A percentile compares a stretch with the other conserved stretches of the same genome.
phyloP scores from a whole-genome alignment of 2,888 invertebrate genomes.

The Drosophila seclusa region DNA sequence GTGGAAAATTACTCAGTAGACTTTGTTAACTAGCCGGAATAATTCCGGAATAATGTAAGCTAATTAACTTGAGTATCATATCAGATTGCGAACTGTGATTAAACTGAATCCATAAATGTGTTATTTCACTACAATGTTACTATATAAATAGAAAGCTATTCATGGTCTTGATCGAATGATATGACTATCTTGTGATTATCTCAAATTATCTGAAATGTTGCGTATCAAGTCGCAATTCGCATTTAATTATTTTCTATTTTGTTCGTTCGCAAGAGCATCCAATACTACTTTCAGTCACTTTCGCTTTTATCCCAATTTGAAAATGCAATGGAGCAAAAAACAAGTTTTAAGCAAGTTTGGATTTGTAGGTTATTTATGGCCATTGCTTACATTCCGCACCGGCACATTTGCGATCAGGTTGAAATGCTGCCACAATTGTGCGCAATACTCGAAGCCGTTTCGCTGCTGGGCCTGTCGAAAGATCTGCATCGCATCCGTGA shows the following conservation, averaged over 20 bases:
- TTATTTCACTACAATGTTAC: not conserved
- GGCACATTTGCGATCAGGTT: constrained; percentile 89
- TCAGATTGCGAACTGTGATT: not conserved
- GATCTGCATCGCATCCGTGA: constrained; percentile 86
- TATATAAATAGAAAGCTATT: not conserved
- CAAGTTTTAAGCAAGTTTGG: constrained; percentile 40
- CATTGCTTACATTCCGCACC: constrained; percentile 88
- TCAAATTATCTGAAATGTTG: not conserved
- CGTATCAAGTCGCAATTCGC: too few relatives aligned
- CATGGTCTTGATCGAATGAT: too few relatives aligned
- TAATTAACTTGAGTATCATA: not conserved
- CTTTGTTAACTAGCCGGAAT: not conserved
- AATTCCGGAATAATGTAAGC: not conserved
- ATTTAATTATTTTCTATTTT: not conserved
- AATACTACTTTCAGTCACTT: not conserved
- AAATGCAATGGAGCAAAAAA: not conserved
- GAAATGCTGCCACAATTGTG: constrained; percentile 86
- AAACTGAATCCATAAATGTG: not conserved
- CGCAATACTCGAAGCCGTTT: constrained; percentile 87
- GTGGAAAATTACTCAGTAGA: not conserved
- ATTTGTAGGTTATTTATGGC: constrained; percentile 33
- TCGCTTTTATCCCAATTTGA: not conserved
- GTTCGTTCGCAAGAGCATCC: not conserved
- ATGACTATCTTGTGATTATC: too few relatives aligned
- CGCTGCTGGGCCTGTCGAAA: constrained; percentile 78